These are phyloP conservation scores for Prionailurus bengalensis DNA, from an alignment of 2,113 vertebrate genomes.

Conservation along the genomic window DNA sequence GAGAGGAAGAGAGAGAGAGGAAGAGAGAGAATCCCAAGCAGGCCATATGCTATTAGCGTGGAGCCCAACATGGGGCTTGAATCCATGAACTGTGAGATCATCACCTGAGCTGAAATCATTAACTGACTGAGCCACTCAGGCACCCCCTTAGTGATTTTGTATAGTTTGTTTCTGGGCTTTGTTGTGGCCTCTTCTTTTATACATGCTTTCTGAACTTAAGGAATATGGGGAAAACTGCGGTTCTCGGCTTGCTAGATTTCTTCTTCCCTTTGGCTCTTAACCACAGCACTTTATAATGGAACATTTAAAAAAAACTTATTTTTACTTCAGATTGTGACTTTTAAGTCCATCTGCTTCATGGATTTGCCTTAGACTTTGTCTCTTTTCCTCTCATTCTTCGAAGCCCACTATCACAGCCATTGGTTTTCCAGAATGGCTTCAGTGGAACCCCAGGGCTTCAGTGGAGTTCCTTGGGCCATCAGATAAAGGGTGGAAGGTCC, in stretches of 20 bases:
- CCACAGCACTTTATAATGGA: background rate
- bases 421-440: background rate
- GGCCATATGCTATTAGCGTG: too few species aligned
- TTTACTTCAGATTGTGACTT: background rate
- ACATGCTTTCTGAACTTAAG: background rate
- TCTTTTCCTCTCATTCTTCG: background rate
- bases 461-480: background rate
- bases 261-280: background rate
- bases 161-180: background rate
- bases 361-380: background rate
- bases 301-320: background rate
- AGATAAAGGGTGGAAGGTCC: background rate
- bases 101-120: too few species aligned
- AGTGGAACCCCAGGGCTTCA: background rate
- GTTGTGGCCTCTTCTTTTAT: background rate
- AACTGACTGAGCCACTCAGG: too few species aligned
- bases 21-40: too few species aligned
- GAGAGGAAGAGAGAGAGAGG: too few species aligned
- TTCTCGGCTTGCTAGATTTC: background rate
- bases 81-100: too few species aligned
- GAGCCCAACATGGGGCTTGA: too few species aligned
- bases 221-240: background rate
- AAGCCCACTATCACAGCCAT: background rate
- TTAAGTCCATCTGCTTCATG: background rate
- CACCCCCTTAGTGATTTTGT: background rate